Conservation (phyloP, 2,888 invertebrate species). For the Parochlus steinenii region DNA sequence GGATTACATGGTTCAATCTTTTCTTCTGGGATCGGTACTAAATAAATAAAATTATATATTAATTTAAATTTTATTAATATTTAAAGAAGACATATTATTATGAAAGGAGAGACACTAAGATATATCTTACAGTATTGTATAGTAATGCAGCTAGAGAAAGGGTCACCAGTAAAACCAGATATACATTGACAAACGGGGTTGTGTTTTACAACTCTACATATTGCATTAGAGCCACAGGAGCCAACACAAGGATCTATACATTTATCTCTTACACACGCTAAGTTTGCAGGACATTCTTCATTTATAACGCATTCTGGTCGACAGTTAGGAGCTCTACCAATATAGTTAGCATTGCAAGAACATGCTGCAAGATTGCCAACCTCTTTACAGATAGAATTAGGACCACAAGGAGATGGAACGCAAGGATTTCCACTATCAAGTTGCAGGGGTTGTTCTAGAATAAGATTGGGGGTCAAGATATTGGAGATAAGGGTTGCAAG, state of each 20-base stretch:
- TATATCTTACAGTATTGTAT: constrained; percentile 32
- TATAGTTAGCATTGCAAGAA: constrained; percentile 59
- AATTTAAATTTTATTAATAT: background rate
- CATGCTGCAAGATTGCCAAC: constrained; percentile 65
- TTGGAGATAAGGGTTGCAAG: constrained; percentile 19
- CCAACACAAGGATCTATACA: constrained; percentile 67
- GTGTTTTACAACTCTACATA: constrained; percentile 61
- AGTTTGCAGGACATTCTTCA: constrained; percentile 55
- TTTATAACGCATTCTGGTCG: constrained; percentile 59
- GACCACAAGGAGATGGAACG: constrained; percentile 69
- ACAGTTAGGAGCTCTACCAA: constrained; percentile 73
- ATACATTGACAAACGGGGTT: constrained; percentile 59
- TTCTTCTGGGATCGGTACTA: constrained; percentile 22
- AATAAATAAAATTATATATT: constrained; percentile 20
- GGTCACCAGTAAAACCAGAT: constrained; percentile 59
- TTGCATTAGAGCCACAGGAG: constrained; percentile 55
- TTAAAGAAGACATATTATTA: background rate
- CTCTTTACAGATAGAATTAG: constrained; percentile 65
- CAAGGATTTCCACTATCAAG: constrained; percentile 55
- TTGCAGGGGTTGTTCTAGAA: constrained; percentile 29
- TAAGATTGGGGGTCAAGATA: constrained; percentile 16
- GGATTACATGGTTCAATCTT: constrained; percentile 50
- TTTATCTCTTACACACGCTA: constrained; percentile 61
- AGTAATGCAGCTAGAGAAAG: constrained; percentile 50
- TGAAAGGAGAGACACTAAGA: constrained; percentile 15